Percentiles rank a stretch among this genome's conserved stretches.
These are phyloP conservation scores for Palloptera scutellata DNA, from an alignment of 2,888 invertebrate genomes.

Conservation along the genomic window DNA sequence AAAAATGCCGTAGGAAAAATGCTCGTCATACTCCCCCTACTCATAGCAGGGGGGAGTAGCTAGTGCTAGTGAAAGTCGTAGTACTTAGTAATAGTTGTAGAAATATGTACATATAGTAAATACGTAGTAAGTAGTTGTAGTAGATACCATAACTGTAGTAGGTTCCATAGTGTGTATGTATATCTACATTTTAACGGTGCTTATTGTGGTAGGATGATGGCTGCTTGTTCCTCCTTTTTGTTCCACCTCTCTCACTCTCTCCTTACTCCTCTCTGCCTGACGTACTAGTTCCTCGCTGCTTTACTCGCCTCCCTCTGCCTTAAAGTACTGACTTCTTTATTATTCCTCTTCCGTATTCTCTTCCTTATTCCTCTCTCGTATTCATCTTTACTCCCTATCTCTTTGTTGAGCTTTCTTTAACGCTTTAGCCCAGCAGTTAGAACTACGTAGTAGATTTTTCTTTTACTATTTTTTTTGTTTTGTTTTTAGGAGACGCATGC, in stretches of 20 bases:
- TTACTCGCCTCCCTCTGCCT: too few relatives aligned
- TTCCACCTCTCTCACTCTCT: background rate
- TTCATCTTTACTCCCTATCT: background rate
- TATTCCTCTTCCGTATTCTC: background rate
- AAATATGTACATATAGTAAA: too few relatives aligned
- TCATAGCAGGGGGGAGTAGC: too few relatives aligned
- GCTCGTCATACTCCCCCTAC: too few relatives aligned
- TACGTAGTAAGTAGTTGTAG: too few relatives aligned
- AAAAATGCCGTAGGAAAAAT: too few relatives aligned
- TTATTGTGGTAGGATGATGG: background rate
- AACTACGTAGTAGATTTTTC: conserved; percentile 17
- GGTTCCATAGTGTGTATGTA: background rate
- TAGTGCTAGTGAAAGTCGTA: too few relatives aligned
- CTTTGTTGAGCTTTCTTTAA: background rate
- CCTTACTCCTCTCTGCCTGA: too few relatives aligned
- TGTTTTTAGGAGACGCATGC: conserved; percentile 22
- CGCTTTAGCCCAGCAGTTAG: background rate
- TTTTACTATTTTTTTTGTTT: background rate
- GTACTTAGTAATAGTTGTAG: too few relatives aligned
- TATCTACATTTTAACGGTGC: background rate
- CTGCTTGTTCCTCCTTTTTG: background rate
- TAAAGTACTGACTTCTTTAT: background rate
- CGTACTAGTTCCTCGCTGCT: too few relatives aligned
- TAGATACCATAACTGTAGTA: too few relatives aligned
- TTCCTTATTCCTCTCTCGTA: background rate